Conservation (phyloP, 2,797 vertebrate genomes). For the Tenualosa thibaudeaui region DNA sequence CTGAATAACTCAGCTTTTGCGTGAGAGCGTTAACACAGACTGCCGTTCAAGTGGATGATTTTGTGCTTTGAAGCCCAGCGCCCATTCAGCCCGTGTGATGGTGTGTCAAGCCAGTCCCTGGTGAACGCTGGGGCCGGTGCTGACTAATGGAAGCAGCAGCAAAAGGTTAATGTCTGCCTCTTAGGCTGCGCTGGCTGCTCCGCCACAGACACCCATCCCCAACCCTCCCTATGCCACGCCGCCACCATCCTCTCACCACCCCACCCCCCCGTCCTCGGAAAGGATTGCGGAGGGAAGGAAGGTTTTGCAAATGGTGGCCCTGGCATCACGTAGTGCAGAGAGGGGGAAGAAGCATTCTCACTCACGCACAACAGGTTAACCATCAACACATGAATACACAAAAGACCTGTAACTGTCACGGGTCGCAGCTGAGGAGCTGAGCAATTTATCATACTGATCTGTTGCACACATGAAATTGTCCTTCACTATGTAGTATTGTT, state of each 20-base stretch:
- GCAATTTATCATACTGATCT: not conserved
- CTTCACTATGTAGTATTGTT: no score
- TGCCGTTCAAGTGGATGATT: not conserved
- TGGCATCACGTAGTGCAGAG: not conserved
- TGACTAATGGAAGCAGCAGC: not conserved
- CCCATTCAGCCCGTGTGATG: no score
- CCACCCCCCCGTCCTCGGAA: not conserved
- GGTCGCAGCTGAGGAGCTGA: not conserved
- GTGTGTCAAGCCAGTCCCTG: not conserved
- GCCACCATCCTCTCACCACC: constrained; percentile 21
- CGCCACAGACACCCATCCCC: constrained; percentile 11
- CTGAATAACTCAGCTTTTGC: not conserved
- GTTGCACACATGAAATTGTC: not conserved
- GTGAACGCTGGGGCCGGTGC: not conserved
- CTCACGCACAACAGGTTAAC: constrained; percentile 5
- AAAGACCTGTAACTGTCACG: not conserved
- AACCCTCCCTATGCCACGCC: constrained; percentile 7
- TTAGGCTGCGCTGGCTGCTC: not conserved
- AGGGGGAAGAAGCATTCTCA: not conserved
- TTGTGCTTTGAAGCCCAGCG: not conserved
- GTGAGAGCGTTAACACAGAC: not conserved
- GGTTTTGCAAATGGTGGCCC: not conserved
- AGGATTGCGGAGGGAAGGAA: not conserved
- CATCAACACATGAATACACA: not conserved
- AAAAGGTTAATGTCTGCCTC: constrained; percentile 13